These are phyloP conservation scores for Pygoscelis antarcticus DNA, from an alignment of 2,113 vertebrate species.

Conservation along the genomic window DNA sequence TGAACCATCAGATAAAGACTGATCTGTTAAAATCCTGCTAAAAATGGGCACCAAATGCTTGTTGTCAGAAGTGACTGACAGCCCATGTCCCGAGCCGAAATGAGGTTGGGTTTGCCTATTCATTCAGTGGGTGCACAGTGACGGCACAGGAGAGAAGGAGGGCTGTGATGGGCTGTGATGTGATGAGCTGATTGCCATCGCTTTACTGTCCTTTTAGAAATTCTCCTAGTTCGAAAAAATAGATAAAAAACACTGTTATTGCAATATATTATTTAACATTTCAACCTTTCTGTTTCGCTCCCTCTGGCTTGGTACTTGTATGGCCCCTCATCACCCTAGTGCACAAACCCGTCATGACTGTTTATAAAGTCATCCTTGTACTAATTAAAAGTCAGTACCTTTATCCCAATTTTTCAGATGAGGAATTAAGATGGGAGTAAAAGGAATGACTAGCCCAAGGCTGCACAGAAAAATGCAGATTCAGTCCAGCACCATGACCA, in stretches of 20 bases:
- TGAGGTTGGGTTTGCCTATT: slow-evolving; percentile 34
- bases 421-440: neutral
- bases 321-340: neutral
- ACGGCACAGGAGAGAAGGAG: slow-evolving; percentile 3
- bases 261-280: neutral
- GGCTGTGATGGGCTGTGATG: neutral
- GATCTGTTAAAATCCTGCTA: slow-evolving; percentile 51
- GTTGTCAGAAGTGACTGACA: slow-evolving; percentile 62
- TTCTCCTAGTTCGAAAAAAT: neutral
- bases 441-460: neutral
- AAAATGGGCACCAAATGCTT: slow-evolving; percentile 60
- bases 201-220: slow-evolving; percentile 1
- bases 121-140: neutral
- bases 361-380: neutral
- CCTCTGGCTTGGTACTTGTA: neutral
- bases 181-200: neutral
- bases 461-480: neutral
- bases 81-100: slow-evolving; percentile 9
- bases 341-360: accelerated
- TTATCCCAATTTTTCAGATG: neutral
- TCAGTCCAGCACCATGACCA: neutral
- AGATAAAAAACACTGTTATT: neutral
- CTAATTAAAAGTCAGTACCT: neutral
- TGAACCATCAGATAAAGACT: slow-evolving; percentile 47
- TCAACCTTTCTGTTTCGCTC: neutral